phyloP scores from a whole-genome alignment of 2,888 invertebrate genomes.

The Panopea generosa region DNA sequence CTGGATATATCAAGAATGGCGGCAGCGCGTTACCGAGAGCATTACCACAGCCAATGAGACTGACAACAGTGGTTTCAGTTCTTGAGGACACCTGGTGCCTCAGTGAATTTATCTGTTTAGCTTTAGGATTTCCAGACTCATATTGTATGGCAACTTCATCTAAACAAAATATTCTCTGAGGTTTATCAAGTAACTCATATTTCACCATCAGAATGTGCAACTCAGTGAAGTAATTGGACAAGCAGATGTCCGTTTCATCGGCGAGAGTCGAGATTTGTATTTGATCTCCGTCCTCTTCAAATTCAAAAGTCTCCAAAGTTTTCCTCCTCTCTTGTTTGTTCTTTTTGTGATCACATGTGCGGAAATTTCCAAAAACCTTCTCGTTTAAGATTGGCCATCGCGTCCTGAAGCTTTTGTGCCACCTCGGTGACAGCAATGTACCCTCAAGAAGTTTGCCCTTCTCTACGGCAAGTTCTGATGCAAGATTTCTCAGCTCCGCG shows the following conservation, averaged over 20 bases:
- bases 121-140: constrained; percentile 59
- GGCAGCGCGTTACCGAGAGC: constrained; percentile 63
- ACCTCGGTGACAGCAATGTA: constrained; percentile 46
- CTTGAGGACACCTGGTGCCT: constrained; percentile 49
- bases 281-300: constrained; percentile 56
- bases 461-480: constrained; percentile 55
- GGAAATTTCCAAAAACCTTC: constrained; percentile 57
- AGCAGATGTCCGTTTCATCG: constrained; percentile 53
- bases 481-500: constrained; percentile 52
- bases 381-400: constrained; percentile 62
- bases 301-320: constrained; percentile 48
- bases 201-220: constrained; percentile 47
- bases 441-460: constrained; percentile 58
- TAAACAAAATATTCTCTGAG: constrained; percentile 55
- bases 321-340: constrained; percentile 30
- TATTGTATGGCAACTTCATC: constrained; percentile 64
- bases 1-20: constrained; percentile 63
- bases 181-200: constrained; percentile 55
- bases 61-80: constrained; percentile 57
- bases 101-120: constrained; percentile 49
- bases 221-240: constrained; percentile 61
- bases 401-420: constrained; percentile 61
- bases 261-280: constrained; percentile 56
- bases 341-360: constrained; percentile 47
- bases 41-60: constrained; percentile 67